Conservation (phyloP, 1,140 invertebrate genomes). For the Drosophila serrata region DNA sequence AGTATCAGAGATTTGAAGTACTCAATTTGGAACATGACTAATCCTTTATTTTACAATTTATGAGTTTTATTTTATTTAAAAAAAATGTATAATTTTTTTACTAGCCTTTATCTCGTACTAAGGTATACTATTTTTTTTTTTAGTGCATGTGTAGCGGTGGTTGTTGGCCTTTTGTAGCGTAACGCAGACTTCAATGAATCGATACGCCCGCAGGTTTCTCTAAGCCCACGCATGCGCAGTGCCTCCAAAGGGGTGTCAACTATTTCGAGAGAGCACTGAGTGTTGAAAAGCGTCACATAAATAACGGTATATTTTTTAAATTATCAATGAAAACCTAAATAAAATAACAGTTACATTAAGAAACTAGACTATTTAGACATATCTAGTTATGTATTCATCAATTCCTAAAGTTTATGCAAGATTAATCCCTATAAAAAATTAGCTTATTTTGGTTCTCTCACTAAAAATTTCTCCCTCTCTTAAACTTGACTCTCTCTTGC, state of each 20-base stretch:
- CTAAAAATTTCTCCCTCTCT: neutral
- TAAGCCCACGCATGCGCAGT: conserved; percentile 57
- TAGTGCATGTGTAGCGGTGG: conserved; percentile 21
- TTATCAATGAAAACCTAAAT: conserved; percentile 11
- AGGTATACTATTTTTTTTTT: too few species aligned
- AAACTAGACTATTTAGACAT: rapidly evolving
- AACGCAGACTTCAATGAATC: conserved; percentile 72
- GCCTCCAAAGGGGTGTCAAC: conserved; percentile 14
- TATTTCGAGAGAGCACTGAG: conserved; percentile 20
- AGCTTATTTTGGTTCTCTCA: conserved; percentile 16
- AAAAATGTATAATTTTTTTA: neutral
- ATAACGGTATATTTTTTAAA: conserved; percentile 44
- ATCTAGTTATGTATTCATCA: neutral
- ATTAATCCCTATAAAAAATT: neutral
- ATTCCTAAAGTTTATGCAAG: neutral
- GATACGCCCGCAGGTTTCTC: conserved; percentile 57
- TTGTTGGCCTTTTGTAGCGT: conserved; percentile 56
- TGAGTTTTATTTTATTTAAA: neutral
- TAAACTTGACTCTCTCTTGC: conserved; percentile 2
- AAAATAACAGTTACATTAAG: neutral
- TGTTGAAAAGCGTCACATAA: conserved; percentile 41
- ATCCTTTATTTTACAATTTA: too few species aligned
- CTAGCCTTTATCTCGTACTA: too few species aligned
- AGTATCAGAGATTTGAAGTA: neutral
- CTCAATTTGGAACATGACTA: too few species aligned